Evolutionary conservation across 2,797 vertebrate genomes (phyloP), one percentile per base, ranked within the genome.

Genomic region (Phataginus tricuspis): DNA sequence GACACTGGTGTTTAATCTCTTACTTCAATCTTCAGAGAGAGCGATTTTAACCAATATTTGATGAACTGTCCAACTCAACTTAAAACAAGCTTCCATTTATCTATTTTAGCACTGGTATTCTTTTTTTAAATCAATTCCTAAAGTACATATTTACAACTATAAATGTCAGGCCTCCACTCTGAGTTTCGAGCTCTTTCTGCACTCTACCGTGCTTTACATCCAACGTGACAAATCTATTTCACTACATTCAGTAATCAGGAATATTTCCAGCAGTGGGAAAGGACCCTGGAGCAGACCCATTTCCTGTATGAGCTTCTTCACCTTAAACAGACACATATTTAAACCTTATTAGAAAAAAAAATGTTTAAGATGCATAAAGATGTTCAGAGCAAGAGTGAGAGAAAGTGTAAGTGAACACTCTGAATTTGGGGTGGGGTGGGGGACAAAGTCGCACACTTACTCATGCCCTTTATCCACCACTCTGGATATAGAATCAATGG

Each of bases 81-180:
- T 83, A 87, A 93, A 90, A 89, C 57, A 86, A 91, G 78, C 72
- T 94, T 91, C 89, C 18, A 42, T 79, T 75, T 86, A 31, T 90
- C 87, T 82, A 39, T 25, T 63, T 86, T 37, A 91, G 69, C 34
- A 0, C 80, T 49, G n/a, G 57, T 27, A n/a, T 9, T 87, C 91
- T 63, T 64, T 63, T 64, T 21, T 61, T 91, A 90, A 71, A 64
- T 91, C 92, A 91, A 59, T 68, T 93, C 39, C 84, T 86, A 55
- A 88, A 78, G 84, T 45, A 61, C 55, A 83, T 12, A 90, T 89
- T 66, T 68, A 3, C 72, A 82, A 96, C 31, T 49, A 45, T 55
- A 86, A 94, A 89, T 2, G 69, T 59, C 93, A 79, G 84, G 49
- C 51, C 61, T 74, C 88, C 15, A 7, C 61, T 49, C 61, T 1